These are phyloP conservation scores for Cryptoleucopteryx plumbea DNA, from an alignment of 2,113 vertebrate genomes.

Conservation along the genomic window DNA sequence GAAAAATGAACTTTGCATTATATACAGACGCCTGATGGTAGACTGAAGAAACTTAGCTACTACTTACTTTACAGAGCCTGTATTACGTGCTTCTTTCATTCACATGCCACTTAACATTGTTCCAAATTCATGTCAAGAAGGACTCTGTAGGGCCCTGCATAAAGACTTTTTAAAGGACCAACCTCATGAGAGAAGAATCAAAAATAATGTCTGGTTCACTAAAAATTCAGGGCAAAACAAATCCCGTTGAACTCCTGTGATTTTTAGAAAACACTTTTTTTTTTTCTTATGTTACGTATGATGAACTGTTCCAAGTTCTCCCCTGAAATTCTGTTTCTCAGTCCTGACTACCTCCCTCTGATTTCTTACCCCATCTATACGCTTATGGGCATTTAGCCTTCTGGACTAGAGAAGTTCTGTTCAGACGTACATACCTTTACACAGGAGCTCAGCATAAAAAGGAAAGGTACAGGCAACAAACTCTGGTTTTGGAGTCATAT, in stretches of 20 bases:
- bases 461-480: background rate
- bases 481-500: background rate
- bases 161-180: background rate
- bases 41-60: background rate
- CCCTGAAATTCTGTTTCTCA: background rate
- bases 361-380: background rate
- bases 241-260: background rate
- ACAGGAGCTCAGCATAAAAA: background rate
- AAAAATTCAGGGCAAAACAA: background rate
- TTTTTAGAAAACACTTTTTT: background rate
- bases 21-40: background rate
- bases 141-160: background rate
- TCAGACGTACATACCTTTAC: background rate
- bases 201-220: background rate
- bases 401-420: background rate
- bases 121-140: background rate
- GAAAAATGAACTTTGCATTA: background rate
- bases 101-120: background rate
- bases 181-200: background rate
- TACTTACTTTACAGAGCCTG: background rate
- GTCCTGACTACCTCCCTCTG: background rate
- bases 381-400: background rate
- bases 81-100: background rate
- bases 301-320: background rate
- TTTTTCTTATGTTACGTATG: background rate